Percentiles rank a stretch among this genome's conserved stretches.
Evolutionary conservation across 2,797 vertebrate genomes (phyloP).

Genomic region (Chaenodraco wilsoni): DNA sequence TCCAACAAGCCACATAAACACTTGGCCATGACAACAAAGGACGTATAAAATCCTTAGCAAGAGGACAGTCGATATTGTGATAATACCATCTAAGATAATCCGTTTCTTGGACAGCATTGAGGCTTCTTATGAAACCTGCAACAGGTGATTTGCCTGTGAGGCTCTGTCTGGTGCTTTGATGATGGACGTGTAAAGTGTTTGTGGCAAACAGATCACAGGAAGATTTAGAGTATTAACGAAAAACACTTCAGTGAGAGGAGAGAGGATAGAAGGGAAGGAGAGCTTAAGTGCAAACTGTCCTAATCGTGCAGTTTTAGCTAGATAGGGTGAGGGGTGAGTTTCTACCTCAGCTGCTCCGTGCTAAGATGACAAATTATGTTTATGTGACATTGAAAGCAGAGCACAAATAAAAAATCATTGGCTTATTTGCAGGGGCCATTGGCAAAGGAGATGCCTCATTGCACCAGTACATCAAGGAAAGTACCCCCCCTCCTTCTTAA

Average conservation of each 20-base stretch:
- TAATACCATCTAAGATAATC: neutral
- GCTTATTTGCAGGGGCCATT: neutral
- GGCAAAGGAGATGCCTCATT: constrained; percentile 7
- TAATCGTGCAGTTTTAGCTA: constrained; percentile 27
- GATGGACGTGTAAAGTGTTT: constrained; percentile 30
- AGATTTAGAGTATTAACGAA: constrained; percentile 51
- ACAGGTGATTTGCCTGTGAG: constrained; percentile 37
- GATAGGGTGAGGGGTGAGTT: constrained; percentile 24
- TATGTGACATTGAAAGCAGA: constrained; percentile 22
- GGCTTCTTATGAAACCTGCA: constrained; percentile 24
- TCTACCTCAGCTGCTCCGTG: constrained; percentile 20
- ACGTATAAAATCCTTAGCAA: neutral
- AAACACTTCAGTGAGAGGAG: constrained; percentile 48
- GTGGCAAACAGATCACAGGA: constrained; percentile 46
- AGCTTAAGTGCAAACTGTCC: constrained; percentile 42
- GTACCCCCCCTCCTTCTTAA: neutral
- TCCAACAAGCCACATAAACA: neutral
- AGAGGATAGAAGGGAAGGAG: constrained; percentile 18
- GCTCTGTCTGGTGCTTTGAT: constrained; percentile 48
- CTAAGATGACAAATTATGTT: neutral
- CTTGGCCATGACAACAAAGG: constrained; percentile 9
- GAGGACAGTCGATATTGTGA: constrained; percentile 21
- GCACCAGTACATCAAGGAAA: neutral
- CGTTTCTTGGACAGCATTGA: constrained; percentile 2
- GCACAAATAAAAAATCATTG: neutral